These are phyloP conservation scores for Cairina moschata DNA, from an alignment of 2,113 vertebrate species.

Conservation along the genomic window DNA sequence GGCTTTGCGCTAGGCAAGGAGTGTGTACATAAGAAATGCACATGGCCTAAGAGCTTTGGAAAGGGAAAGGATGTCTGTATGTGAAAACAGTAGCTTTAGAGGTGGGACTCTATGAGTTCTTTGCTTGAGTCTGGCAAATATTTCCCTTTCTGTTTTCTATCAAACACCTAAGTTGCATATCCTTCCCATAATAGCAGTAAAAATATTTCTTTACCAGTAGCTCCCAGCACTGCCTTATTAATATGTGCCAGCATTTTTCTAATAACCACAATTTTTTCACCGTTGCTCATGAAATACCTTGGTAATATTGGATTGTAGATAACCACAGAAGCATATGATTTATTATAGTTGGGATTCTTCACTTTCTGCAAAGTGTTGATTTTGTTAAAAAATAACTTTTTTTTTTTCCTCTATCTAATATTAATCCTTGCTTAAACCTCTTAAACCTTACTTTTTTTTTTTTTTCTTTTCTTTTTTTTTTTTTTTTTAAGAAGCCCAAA, in stretches of 20 bases:
- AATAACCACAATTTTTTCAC: background rate
- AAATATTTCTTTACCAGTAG: background rate
- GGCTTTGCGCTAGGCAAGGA: background rate
- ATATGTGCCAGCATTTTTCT: background rate
- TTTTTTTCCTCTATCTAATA: background rate
- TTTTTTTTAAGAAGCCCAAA: background rate
- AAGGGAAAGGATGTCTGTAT: background rate
- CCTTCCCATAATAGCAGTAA: background rate
- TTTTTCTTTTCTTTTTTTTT: background rate
- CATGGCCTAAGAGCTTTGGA: background rate
- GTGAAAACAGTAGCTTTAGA: background rate
- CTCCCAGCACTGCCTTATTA: background rate
- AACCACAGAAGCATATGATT: background rate
- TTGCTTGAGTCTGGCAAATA: background rate
- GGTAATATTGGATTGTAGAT: background rate
- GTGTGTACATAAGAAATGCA: accelerated
- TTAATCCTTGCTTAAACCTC: background rate
- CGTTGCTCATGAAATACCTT: background rate
- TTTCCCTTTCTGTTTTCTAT: background rate
- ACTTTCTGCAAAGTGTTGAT: background rate
- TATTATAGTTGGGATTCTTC: background rate
- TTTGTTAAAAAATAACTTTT: background rate
- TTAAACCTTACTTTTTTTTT: too few species aligned
- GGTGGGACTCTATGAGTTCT: background rate
- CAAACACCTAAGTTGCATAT: background rate